phyloP scores from a whole-genome alignment of 2,888 invertebrate species.

The Bunonema sp. region DNA sequence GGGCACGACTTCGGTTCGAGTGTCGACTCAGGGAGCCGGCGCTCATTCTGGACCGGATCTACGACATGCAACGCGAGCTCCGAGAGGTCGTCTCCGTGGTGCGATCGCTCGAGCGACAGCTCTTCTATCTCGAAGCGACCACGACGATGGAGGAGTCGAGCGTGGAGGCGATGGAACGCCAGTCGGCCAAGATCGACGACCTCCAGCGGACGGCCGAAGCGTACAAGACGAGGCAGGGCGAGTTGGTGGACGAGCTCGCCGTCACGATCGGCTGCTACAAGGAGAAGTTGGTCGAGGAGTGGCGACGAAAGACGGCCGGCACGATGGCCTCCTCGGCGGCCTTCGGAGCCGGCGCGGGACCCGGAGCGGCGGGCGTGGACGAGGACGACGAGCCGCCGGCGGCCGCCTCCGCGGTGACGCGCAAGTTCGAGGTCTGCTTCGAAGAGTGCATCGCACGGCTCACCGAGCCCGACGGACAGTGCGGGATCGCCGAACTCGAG shows the following conservation, averaged over 20 bases:
- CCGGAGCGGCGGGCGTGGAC: conserved; percentile 26
- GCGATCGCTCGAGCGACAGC: conserved; percentile 60
- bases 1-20: conserved; percentile 12
- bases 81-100: conserved; percentile 60
- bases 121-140: conserved; percentile 25
- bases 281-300: conserved; percentile 43
- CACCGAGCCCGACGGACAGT: conserved; percentile 90
- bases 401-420: conserved; percentile 56
- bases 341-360: background rate
- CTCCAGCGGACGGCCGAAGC: conserved; percentile 40
- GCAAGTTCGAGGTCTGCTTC: conserved; percentile 62
- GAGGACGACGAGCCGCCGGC: conserved; percentile 49
- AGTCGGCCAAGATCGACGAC: conserved; percentile 2
- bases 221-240: conserved; percentile 56
- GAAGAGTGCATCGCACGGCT: conserved; percentile 93
- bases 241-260: conserved; percentile 77
- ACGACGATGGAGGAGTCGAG: conserved; percentile 50
- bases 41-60: background rate
- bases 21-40: conserved; percentile 10
- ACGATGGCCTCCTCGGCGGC: background rate
- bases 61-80: conserved; percentile 15
- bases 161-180: background rate
- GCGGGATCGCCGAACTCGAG: conserved; percentile 85
- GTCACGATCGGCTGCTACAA: conserved; percentile 64
- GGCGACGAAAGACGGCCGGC: conserved; percentile 1